Base-by-base conservation (phyloP, 2,797 vertebrate genomes). In the Periophthalmus magnuspinnatus region DNA sequence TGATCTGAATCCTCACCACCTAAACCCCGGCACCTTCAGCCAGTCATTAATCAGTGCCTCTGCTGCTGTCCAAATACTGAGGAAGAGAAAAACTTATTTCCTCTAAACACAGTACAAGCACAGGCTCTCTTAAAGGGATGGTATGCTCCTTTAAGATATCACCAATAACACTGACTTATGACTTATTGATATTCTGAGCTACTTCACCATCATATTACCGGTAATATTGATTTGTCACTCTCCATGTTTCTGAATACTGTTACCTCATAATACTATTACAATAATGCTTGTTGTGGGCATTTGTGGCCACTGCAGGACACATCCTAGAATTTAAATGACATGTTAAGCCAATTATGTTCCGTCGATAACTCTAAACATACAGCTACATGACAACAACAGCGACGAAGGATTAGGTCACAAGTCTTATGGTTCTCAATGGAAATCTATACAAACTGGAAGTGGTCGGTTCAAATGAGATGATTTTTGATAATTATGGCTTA, bases 321-420 rank as follows among this genome's bases (percentile, higher is more conserved):
- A 17, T 45, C 64, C 65, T 48, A 28, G 10, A 65, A 50, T 34
- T 64, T 70, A 85, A 74, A 78, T 75, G 69, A 77, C 57, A 62
- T 10, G 1, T 56, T 58, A 36, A 14, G 78, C 69, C 71, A 56
- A 9, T 67, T 77, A 58, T 75, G 65, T 59, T 73, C 60, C 72
- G 64, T 67, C 61, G 72, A 11, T 10, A 28, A 2, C 5, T 78
- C 72, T 72, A 76, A 72, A 79, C 77, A 77, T 75, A 80, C 68
- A 28, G 50, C 67, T 76, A 71, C 75, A 32, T 78, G 70, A 81
- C 68, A 78, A 75, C 77, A 79, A 74, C 50, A 66, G 52, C 63
- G 52, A 66, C 65, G 78, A 80, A 55, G 74, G 77, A 77, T 77
- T 74, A 79, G 60, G 68, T 60, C 2, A 3, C 21, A 22, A 64